A percentile compares a stretch with the other conserved stretches of the same genome.
Conservation (phyloP, 1,140 invertebrate species). For the Papilio machaon region DNA sequence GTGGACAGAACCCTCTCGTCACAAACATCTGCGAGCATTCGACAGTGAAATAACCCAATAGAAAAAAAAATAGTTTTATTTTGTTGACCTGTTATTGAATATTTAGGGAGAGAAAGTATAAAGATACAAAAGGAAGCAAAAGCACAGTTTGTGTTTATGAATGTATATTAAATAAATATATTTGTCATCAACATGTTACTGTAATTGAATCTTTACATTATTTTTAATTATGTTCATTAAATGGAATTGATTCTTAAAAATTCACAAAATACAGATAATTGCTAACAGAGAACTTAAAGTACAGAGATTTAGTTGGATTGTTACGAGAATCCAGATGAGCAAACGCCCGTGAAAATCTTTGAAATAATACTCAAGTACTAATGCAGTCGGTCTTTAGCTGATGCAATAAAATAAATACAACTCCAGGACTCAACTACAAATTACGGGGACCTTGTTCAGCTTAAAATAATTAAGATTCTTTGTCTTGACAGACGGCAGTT, state of each 20-base stretch:
- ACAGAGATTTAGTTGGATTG: slow-evolving; percentile 63
- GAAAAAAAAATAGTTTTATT: not conserved
- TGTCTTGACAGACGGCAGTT: slow-evolving; percentile 60
- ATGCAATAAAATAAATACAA: slow-evolving; percentile 72
- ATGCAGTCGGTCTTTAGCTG: slow-evolving; percentile 61
- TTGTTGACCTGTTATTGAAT: not conserved
- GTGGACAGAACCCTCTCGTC: slow-evolving; percentile 7
- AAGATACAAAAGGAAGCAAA: not conserved
- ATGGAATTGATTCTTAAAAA: not conserved
- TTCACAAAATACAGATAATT: slow-evolving; percentile 40
- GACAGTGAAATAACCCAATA: not conserved
- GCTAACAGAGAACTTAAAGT: slow-evolving; percentile 66
- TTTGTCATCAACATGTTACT: too few relatives aligned
- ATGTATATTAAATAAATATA: too few relatives aligned
- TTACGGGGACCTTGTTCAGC: slow-evolving; percentile 67
- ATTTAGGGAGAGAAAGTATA: not conserved
- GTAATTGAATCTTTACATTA: too few relatives aligned
- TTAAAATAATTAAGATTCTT: slow-evolving; percentile 80
- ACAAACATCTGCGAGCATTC: slow-evolving; percentile 5
- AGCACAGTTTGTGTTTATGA: too few relatives aligned
- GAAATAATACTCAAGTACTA: slow-evolving; percentile 68
- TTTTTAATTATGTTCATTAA: too few relatives aligned
- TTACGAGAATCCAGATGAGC: slow-evolving; percentile 59
- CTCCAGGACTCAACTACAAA: slow-evolving; percentile 68
- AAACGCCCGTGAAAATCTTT: slow-evolving; percentile 71